Evolutionary conservation across 2,797 vertebrate genomes (phyloP).

Genomic region (Neomorphus geoffroyi): DNA sequence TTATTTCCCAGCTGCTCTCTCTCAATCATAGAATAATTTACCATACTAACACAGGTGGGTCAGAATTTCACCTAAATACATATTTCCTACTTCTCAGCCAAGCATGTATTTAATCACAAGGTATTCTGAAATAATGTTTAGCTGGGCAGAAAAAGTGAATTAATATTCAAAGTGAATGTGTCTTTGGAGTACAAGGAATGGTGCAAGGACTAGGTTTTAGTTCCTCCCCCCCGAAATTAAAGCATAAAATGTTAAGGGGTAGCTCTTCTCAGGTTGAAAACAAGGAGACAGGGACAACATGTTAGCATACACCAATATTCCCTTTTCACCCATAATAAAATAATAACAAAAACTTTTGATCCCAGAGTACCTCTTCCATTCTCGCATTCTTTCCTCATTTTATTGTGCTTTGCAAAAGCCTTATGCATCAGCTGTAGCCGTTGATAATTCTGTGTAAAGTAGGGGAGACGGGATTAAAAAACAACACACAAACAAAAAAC

Average conservation of each 20-base stretch:
- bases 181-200: neutral
- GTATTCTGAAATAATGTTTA: neutral
- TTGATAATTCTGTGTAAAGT: slow-evolving; percentile 73
- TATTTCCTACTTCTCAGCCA: neutral
- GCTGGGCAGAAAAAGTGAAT: neutral
- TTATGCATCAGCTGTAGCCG: slow-evolving; percentile 81
- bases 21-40: neutral
- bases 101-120: neutral
- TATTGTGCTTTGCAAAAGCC: slow-evolving; percentile 90
- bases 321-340: neutral
- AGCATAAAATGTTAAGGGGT: neutral
- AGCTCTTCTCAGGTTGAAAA: neutral
- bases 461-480: neutral
- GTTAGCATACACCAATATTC: neutral
- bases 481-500: neutral
- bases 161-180: neutral
- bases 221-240: neutral
- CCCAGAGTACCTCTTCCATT: slow-evolving; percentile 84
- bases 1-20: neutral
- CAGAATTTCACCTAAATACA: neutral
- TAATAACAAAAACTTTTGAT: neutral
- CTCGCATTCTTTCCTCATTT: slow-evolving; percentile 91
- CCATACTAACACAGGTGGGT: neutral
- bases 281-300: neutral
- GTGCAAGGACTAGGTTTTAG: neutral